phyloP scores from a whole-genome alignment of 2,113 vertebrate species.

The Romanogobio albipinnatus region DNA sequence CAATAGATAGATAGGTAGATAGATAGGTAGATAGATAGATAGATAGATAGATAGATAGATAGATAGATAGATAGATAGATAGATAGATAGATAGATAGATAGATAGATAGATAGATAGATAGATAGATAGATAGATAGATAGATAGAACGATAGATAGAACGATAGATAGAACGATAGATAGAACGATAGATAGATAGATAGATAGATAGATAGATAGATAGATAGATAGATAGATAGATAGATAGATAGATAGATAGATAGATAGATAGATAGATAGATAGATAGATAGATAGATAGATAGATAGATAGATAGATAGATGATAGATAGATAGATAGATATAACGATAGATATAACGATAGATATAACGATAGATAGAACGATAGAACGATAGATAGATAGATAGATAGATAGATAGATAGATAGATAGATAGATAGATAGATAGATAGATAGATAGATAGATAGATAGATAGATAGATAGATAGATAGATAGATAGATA shows the following conservation, averaged over 20 bases:
- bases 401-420: too few relatives aligned
- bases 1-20: too few relatives aligned
- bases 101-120: rapidly evolving
- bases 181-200: background rate
- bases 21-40: too few relatives aligned
- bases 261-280: background rate
- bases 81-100: too few relatives aligned
- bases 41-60: too few relatives aligned
- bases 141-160: background rate
- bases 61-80: too few relatives aligned
- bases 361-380: background rate
- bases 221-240: background rate
- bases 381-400: background rate
- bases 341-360: background rate
- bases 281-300: background rate
- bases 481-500: too few relatives aligned
- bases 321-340: background rate
- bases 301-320: background rate
- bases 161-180: background rate
- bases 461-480: too few relatives aligned
- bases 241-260: background rate
- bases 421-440: too few relatives aligned
- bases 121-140: background rate
- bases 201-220: background rate
- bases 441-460: too few relatives aligned